phyloP scores from a whole-genome alignment of 2,113 vertebrate species.

The Argyrosomus japonicus region DNA sequence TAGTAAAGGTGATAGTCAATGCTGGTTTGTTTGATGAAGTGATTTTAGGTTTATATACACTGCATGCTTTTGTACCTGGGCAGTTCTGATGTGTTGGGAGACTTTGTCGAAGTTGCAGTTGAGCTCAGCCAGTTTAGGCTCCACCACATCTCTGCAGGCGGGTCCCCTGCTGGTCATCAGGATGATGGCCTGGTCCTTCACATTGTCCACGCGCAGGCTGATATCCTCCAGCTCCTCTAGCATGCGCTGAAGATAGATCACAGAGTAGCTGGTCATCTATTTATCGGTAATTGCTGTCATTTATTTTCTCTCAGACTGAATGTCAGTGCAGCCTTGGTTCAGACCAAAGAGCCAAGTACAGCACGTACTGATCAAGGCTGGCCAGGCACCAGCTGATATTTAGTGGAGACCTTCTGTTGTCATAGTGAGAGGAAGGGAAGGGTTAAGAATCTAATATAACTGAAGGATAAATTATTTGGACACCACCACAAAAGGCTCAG shows the following conservation, averaged over 20 bases:
- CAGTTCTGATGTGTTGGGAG: conserved; percentile 92
- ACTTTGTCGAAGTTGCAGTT: conserved; percentile 96
- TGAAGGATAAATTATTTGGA: conserved; percentile 20
- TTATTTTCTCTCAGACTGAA: conserved; percentile 9
- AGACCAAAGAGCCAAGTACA: conserved; percentile 17
- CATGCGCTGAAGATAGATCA: conserved; percentile 83
- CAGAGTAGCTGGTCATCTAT: conserved; percentile 17
- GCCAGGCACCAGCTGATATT: conserved; percentile 29
- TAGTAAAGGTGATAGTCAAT: not conserved
- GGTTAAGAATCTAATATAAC: conserved; percentile 21
- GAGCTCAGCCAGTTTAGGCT: conserved; percentile 93
- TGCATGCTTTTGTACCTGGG: conserved; percentile 83
- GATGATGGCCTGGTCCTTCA: conserved; percentile 90
- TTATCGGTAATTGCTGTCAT: conserved; percentile 5
- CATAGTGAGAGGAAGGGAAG: not conserved
- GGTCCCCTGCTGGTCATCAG: conserved; percentile 92
- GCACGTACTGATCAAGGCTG: conserved; percentile 49
- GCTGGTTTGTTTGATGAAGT: not conserved
- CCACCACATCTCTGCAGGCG: conserved; percentile 90
- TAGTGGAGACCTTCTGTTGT: conserved; percentile 31
- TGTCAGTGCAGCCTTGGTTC: conserved; percentile 23
- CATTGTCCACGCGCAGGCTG: conserved; percentile 89
- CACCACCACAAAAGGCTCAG: not conserved
- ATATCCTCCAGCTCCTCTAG: conserved; percentile 90
- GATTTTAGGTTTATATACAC: not conserved